Evolutionary conservation across 1,140 invertebrate species (phyloP).

Genomic region (Thereuonema tuberculata): DNA sequence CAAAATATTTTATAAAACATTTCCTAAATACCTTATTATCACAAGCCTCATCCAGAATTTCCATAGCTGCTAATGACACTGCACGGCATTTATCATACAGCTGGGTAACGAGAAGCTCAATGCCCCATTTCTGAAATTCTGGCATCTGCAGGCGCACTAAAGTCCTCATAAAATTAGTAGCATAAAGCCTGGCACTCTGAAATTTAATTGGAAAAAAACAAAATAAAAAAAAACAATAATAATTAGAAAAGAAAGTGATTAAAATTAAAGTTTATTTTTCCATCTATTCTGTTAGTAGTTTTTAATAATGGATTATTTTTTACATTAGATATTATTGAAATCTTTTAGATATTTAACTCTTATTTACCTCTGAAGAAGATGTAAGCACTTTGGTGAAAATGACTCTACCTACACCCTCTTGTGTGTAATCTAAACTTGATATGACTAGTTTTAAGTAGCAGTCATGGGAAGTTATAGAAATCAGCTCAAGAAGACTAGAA

Average conservation of each 20-base stretch:
- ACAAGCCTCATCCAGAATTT: constrained; percentile 80
- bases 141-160: constrained; percentile 25
- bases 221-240: no score
- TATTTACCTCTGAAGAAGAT: constrained; percentile 30
- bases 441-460: constrained; percentile 85
- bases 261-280: not conserved
- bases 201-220: constrained; percentile 11
- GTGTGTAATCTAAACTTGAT: constrained; percentile 72
- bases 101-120: constrained; percentile 64
- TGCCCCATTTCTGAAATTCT: constrained; percentile 50
- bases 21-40: constrained; percentile 43
- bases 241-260: not conserved
- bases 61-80: constrained; percentile 60
- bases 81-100: constrained; percentile 59
- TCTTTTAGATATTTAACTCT: no score
- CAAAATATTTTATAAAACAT: no score
- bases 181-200: constrained; percentile 68
- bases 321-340: no score
- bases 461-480: constrained; percentile 68
- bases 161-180: constrained; percentile 56
- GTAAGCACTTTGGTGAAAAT: constrained; percentile 35
- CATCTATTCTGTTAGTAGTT: no score
- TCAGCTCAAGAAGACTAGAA: constrained; percentile 58
- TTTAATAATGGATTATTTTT: no score
- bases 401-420: constrained; percentile 47